Evolutionary conservation across 2,113 vertebrate genomes (phyloP).

Genomic region (Pterophyllum scalare): DNA sequence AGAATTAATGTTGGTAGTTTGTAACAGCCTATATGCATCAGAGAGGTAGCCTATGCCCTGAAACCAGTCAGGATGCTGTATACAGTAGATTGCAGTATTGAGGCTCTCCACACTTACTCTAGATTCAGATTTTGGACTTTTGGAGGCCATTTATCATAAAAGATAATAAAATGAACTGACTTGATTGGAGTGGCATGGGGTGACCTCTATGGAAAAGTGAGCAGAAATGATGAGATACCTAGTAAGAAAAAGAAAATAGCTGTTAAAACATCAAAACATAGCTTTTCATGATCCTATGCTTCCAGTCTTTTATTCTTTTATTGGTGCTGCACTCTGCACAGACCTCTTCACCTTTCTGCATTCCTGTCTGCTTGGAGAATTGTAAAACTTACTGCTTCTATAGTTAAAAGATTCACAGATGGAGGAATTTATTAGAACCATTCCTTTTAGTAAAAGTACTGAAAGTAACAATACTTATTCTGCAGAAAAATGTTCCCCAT

Average conservation of each 20-base stretch:
- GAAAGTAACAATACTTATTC: neutral
- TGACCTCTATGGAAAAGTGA: neutral
- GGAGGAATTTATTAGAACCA: neutral
- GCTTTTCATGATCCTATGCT: neutral
- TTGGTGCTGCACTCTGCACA: neutral
- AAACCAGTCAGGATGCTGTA: neutral
- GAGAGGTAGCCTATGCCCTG: neutral
- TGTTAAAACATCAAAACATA: neutral
- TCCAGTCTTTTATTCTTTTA: neutral
- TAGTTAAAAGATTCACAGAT: neutral
- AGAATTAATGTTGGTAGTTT: neutral
- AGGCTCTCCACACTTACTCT: neutral
- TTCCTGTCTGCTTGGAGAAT: neutral
- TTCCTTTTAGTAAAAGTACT: neutral
- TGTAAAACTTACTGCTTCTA: neutral
- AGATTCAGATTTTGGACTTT: too few species aligned
- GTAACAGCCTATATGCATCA: neutral
- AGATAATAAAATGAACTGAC: neutral
- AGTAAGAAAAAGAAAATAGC: neutral
- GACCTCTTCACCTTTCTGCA: rapidly evolving
- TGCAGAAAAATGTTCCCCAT: neutral
- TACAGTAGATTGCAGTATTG: neutral
- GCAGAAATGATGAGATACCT: neutral
- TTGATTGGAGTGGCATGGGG: neutral
- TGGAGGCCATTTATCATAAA: rapidly evolving